Evolutionary conservation across 2,797 vertebrate genomes (phyloP).

Genomic region (Pristis pectinata): DNA sequence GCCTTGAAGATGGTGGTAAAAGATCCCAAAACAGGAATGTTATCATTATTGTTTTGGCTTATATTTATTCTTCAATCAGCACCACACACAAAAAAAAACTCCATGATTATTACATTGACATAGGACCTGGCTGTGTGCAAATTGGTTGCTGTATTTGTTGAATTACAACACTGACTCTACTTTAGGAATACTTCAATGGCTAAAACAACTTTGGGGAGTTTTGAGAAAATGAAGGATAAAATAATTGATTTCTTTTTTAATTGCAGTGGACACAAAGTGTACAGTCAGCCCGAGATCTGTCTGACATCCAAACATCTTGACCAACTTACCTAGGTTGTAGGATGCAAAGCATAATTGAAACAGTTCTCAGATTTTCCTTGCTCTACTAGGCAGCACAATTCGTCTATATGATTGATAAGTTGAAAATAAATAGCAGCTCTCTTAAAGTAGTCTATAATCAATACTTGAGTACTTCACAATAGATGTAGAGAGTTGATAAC

Average conservation of each 20-base stretch:
- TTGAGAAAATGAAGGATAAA: too few relatives aligned
- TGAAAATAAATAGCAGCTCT: neutral
- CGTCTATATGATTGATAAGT: neutral
- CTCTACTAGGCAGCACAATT: neutral
- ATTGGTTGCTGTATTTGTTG: too few relatives aligned
- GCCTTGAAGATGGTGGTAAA: too few relatives aligned
- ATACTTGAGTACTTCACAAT: neutral
- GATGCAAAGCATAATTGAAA: neutral
- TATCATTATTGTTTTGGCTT: too few relatives aligned
- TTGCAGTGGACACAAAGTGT: neutral
- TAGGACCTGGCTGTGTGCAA: too few relatives aligned
- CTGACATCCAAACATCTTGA: neutral
- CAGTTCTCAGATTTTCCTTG: neutral
- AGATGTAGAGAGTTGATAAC: neutral
- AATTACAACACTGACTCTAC: too few relatives aligned
- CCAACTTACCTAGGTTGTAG: neutral
- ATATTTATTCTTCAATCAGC: too few relatives aligned
- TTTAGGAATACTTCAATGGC: too few relatives aligned
- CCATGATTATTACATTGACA: too few relatives aligned
- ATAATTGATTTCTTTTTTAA: neutral
- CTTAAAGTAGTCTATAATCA: neutral
- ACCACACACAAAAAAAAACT: too few relatives aligned
- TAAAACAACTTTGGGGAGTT: too few relatives aligned
- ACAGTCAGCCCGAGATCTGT: neutral
- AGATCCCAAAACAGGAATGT: too few relatives aligned